Evolutionary conservation across 2,113 vertebrate species (phyloP).

Genomic region (Vombatus ursinus): DNA sequence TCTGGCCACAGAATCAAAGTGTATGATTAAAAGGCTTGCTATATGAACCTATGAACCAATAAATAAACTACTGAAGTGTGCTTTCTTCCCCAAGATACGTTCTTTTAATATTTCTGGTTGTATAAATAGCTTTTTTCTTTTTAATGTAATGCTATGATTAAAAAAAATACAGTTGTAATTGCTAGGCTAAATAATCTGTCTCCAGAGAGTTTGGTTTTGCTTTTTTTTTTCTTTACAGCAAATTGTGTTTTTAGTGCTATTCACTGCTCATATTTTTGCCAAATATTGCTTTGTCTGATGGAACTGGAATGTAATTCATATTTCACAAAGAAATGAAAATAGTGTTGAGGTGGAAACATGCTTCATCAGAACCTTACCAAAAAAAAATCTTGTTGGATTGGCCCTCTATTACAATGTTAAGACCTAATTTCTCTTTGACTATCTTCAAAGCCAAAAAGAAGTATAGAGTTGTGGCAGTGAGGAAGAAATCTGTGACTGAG

Average conservation of each 20-base stretch:
- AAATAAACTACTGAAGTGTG: constrained; percentile 66
- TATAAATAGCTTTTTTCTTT: neutral
- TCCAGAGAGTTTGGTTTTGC: neutral
- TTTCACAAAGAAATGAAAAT: neutral
- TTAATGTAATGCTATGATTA: neutral
- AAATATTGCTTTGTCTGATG: neutral
- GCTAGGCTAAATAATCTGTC: neutral
- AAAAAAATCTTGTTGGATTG: neutral
- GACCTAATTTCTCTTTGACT: no score
- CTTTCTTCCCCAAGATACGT: constrained; percentile 12
- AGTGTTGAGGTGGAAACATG: neutral
- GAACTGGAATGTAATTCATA: neutral
- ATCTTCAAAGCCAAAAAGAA: neutral
- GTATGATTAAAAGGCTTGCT: constrained; percentile 68
- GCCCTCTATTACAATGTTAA: neutral
- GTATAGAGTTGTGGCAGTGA: neutral
- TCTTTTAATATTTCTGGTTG: neutral
- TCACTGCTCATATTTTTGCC: neutral
- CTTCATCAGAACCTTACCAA: neutral
- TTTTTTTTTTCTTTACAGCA: neutral
- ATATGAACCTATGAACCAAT: constrained; percentile 79
- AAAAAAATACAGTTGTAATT: neutral
- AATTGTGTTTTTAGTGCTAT: neutral
- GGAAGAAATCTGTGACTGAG: neutral
- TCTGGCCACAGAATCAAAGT: constrained; percentile 72